Evolutionary conservation across 2,113 vertebrate genomes (phyloP).

Genomic region (Okapia johnstoni): DNA sequence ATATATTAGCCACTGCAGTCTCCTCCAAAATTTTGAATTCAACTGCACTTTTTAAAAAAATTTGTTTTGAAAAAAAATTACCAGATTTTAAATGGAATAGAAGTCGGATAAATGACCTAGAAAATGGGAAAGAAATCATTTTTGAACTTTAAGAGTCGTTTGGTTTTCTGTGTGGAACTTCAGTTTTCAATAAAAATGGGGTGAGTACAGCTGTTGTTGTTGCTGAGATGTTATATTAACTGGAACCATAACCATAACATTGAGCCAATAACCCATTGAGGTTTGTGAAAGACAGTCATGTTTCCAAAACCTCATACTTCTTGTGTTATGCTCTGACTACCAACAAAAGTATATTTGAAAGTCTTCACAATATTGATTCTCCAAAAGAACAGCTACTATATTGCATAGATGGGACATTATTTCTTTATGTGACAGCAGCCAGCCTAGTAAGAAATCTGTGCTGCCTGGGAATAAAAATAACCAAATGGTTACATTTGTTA

Average conservation of each 20-base stretch:
- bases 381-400: slow-evolving; percentile 84
- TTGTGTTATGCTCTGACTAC: slow-evolving; percentile 89
- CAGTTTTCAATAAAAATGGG: slow-evolving; percentile 91
- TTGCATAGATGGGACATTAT: slow-evolving; percentile 86
- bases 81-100: slow-evolving; percentile 96
- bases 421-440: slow-evolving; percentile 92
- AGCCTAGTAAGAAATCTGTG: slow-evolving; percentile 81
- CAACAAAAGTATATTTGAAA: slow-evolving; percentile 88
- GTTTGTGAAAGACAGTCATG: slow-evolving; percentile 78
- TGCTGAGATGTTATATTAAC: slow-evolving; percentile 90
- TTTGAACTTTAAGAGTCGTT: slow-evolving; percentile 96
- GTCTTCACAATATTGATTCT: slow-evolving; percentile 84
- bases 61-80: slow-evolving; percentile 94
- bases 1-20: slow-evolving; percentile 92
- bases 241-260: slow-evolving; percentile 83
- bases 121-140: slow-evolving; percentile 86
- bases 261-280: slow-evolving; percentile 79
- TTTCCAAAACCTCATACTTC: slow-evolving; percentile 39
- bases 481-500: slow-evolving; percentile 92
- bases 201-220: slow-evolving; percentile 89
- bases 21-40: slow-evolving; percentile 90
- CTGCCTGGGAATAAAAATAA: slow-evolving; percentile 89
- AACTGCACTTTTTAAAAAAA: slow-evolving; percentile 81
- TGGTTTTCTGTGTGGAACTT: slow-evolving; percentile 91
- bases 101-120: slow-evolving; percentile 87